A percentile compares a stretch with the other conserved stretches of the same genome.
Evolutionary conservation across 2,797 vertebrate species (phyloP).

Genomic region (Capromys pilorides): DNA sequence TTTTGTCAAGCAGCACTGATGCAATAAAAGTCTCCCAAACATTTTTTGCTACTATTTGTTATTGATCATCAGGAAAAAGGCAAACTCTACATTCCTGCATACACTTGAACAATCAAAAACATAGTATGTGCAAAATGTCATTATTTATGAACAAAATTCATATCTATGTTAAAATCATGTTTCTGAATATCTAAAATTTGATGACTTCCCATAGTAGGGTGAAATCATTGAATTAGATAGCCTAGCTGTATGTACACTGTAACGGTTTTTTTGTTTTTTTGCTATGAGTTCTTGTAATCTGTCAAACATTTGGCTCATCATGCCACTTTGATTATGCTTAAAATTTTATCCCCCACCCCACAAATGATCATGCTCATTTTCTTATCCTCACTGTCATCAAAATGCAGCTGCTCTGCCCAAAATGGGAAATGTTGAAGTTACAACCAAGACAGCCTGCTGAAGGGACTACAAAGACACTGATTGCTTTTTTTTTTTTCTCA

Average conservation of each 20-base stretch:
- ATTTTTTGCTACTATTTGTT: constrained; percentile 64
- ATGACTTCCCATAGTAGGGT: constrained; percentile 45
- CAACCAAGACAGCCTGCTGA: constrained; percentile 80
- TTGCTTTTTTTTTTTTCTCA: constrained; percentile 79
- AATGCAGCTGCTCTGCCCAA: constrained; percentile 84
- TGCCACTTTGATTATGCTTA: constrained; percentile 71
- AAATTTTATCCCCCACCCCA: constrained; percentile 57
- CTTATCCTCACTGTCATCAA: constrained; percentile 76
- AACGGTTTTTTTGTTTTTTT: neutral
- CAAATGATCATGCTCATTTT: constrained; percentile 77
- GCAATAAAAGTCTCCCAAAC: constrained; percentile 66
- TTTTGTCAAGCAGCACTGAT: constrained; percentile 64
- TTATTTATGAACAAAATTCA: constrained; percentile 58
- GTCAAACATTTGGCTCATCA: constrained; percentile 63
- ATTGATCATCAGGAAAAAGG: constrained; percentile 56
- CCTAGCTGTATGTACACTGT: neutral
- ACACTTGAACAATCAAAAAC: constrained; percentile 46
- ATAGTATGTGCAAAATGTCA: constrained; percentile 30
- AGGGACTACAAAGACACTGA: constrained; percentile 84
- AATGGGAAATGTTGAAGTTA: constrained; percentile 82
- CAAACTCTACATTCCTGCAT: constrained; percentile 46
- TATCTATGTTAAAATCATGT: constrained; percentile 62
- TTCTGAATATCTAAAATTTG: constrained; percentile 60
- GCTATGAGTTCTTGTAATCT: constrained; percentile 4
- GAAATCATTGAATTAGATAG: constrained; percentile 49